These are phyloP conservation scores for Acinonyx jubatus DNA, from an alignment of 2,113 vertebrate genomes.

Conservation along the genomic window DNA sequence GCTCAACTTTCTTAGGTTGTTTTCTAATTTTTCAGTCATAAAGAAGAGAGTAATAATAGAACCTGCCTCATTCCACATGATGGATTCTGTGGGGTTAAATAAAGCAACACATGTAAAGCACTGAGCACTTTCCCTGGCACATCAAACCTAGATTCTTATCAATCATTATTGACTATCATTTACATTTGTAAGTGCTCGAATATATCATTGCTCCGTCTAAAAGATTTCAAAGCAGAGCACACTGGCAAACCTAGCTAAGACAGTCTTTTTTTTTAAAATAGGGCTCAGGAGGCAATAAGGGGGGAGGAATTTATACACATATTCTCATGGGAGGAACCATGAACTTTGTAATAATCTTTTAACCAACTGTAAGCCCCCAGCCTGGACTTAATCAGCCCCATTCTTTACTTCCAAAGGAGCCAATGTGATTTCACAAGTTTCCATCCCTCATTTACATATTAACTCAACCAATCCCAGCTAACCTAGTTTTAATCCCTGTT, in stretches of 20 bases:
- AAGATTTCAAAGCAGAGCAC: not conserved
- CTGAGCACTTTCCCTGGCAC: not conserved
- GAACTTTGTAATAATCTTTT: not conserved
- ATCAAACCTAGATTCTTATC: not conserved
- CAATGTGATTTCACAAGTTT: not conserved
- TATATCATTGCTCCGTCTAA: not conserved
- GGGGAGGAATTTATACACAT: not conserved
- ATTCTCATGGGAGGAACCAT: not conserved
- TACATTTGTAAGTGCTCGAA: not conserved
- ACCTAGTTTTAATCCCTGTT: not conserved
- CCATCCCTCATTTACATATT: not conserved
- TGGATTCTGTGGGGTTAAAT: not conserved
- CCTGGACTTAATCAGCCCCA: not conserved
- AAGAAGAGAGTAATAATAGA: not conserved
- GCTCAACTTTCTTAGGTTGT: not conserved
- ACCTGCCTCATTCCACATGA: not conserved
- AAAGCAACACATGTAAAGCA: not conserved
- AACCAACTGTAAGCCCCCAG: not conserved
- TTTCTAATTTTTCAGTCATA: not conserved
- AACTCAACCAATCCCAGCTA: not conserved
- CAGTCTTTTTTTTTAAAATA: not conserved
- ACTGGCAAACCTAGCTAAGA: not conserved
- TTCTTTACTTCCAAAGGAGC: not conserved
- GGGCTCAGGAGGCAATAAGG: not conserved
- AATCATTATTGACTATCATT: not conserved